A percentile compares a stretch with the other conserved stretches of the same genome.
These are phyloP conservation scores for Saimiri boliviensis DNA, from an alignment of 2,113 vertebrate genomes.

Conservation along the genomic window DNA sequence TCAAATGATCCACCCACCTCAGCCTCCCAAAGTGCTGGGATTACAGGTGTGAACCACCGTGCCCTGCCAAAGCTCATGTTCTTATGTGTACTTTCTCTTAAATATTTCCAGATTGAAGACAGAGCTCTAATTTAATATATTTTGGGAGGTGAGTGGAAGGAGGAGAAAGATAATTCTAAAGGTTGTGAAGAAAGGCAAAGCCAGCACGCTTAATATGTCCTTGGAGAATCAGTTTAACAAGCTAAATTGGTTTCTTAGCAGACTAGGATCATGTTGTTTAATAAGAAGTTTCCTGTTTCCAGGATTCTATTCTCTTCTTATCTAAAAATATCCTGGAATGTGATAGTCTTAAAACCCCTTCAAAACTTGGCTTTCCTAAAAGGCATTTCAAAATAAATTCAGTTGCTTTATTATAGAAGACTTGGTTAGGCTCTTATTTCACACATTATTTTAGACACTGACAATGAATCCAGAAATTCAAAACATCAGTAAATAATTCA, in stretches of 20 bases:
- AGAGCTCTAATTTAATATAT: neutral
- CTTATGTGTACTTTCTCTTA: neutral
- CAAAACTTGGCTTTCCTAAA: conserved; percentile 60
- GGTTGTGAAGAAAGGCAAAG: conserved; percentile 17
- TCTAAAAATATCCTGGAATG: conserved; percentile 67
- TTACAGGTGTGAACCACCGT: too few species aligned
- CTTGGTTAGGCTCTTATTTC: conserved; percentile 46
- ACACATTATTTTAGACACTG: conserved; percentile 43
- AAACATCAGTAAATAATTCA: conserved; percentile 53
- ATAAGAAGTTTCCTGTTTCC: conserved; percentile 14
- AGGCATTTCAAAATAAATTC: conserved; percentile 59
- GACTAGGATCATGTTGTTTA: conserved; percentile 43
- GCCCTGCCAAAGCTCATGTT: too few species aligned
- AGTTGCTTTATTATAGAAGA: conserved; percentile 29
- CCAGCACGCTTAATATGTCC: neutral
- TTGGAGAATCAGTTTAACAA: conserved; percentile 36
- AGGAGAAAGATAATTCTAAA: neutral
- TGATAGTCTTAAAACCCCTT: neutral
- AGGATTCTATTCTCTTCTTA: conserved; percentile 55
- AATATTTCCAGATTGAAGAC: neutral
- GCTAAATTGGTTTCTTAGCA: conserved; percentile 52
- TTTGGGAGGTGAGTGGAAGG: neutral
- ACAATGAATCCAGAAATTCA: conserved; percentile 52
- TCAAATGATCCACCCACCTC: too few species aligned
- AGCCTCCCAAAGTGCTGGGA: too few species aligned